Evolutionary conservation across 2,113 vertebrate species (phyloP).

Genomic region (Atlantisia rogersi): DNA sequence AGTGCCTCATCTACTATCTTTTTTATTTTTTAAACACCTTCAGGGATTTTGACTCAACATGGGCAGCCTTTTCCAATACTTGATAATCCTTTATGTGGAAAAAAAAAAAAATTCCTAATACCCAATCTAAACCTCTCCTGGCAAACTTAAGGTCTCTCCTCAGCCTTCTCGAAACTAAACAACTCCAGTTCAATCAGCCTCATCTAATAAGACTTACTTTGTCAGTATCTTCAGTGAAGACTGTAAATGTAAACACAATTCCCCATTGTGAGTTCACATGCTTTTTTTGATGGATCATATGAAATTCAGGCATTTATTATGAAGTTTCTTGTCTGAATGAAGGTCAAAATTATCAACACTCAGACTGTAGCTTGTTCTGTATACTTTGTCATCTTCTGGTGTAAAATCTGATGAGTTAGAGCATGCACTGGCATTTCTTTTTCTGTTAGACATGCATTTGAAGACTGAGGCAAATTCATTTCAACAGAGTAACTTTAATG

Average conservation of each 20-base stretch:
- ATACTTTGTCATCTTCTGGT: neutral
- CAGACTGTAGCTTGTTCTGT: neutral
- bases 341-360: neutral
- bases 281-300: neutral
- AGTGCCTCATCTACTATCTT: neutral
- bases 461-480: neutral
- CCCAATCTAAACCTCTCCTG: too few relatives aligned
- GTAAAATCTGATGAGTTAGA: neutral
- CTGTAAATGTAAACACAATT: neutral
- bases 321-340: neutral
- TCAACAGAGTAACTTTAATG: neutral
- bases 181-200: neutral
- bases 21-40: neutral
- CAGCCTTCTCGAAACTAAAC: too few relatives aligned
- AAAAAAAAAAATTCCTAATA: too few relatives aligned
- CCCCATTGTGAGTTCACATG: neutral
- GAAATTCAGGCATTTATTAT: neutral
- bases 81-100: neutral
- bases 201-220: neutral
- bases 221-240: neutral
- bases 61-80: accelerated
- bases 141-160: too few relatives aligned
- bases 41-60: neutral
- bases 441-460: neutral
- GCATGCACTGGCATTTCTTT: neutral